Evolutionary conservation across 2,888 invertebrate genomes (phyloP).

Genomic region (Enchytraeus crypticus): DNA sequence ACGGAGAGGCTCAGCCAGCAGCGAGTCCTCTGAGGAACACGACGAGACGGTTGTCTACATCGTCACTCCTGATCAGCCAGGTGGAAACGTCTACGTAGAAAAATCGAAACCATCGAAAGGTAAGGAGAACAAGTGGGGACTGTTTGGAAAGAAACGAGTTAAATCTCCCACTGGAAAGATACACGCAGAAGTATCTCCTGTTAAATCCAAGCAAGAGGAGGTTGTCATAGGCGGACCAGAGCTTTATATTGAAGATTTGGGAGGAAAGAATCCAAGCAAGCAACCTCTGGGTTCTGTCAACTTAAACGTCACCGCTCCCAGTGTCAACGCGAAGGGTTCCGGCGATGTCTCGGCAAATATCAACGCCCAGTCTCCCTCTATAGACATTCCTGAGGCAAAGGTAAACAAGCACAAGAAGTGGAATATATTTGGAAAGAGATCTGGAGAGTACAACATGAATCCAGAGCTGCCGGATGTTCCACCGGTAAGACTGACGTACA

Average conservation of each 20-base stretch:
- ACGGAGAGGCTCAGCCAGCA: neutral
- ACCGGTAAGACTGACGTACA: neutral
- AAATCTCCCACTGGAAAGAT: neutral
- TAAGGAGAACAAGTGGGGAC: neutral
- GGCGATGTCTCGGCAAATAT: neutral
- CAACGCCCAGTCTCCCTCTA: neutral
- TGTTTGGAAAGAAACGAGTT: slow-evolving; percentile 3
- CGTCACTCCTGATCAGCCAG: neutral
- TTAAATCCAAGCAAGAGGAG: neutral
- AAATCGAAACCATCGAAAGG: neutral
- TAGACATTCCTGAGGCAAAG: neutral
- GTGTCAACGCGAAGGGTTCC: neutral
- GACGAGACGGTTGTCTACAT: neutral
- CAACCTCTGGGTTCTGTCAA: neutral
- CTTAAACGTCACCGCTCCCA: neutral
- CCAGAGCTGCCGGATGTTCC: neutral
- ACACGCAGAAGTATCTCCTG: neutral
- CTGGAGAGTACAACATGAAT: neutral
- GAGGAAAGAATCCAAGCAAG: neutral
- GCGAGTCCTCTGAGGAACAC: neutral
- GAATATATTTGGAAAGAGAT: neutral
- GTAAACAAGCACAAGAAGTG: neutral
- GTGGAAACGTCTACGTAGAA: neutral
- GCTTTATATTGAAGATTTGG: slow-evolving; percentile 1
- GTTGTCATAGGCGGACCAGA: neutral